Evolutionary conservation across 2,888 invertebrate genomes (phyloP), one percentile per base, ranked within the genome.

Genomic region (Molorchus minor): DNA sequence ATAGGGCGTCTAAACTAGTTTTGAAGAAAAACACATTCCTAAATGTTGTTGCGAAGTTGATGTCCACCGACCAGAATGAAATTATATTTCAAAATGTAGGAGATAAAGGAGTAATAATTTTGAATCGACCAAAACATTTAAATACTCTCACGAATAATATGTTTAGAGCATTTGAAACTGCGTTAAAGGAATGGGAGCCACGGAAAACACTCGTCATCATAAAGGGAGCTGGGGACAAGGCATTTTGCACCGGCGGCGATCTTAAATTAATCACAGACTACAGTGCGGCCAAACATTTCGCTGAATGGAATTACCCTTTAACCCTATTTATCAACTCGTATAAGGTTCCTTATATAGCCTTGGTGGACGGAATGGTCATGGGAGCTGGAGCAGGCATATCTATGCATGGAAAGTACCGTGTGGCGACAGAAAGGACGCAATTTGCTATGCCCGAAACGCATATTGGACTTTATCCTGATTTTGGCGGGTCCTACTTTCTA

Each of bases 371-470:
- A 1, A 94, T 98, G 59, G 94, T 94, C 0, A 98, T 99, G 98
- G 98, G 98, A 30, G 98, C 97, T 53, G 98, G 98, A 25, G 89
- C 96, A 43, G 98, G 98, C 0, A 71, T 98, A 20, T 97, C 97
- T 0, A 92, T 98, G 0, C 97, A 98, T 80, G 96, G 97, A 0
- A 85, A 87, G 71, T 98, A 94, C 78, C 85, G 97, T 61, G 88
- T 99, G 21, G 97, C 96, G 0, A 98, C 98, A 0, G 98, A 99
- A 78, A 90, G 88, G 70, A 96, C 97, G 0, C 71, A 96, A 21
- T 93, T 98, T 77, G 97, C 98, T 0, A 99, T 99, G 98, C 99
- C 99, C 0, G 99, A 99, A 83, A 97, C 97, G 0, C 93, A 91
- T 8, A 96, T 99, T 71, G 98, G 97, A 7, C 82, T 98, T 30